Evolutionary conservation across 2,797 vertebrate species (phyloP).

Genomic region (Heteromormyrus szaboi): DNA sequence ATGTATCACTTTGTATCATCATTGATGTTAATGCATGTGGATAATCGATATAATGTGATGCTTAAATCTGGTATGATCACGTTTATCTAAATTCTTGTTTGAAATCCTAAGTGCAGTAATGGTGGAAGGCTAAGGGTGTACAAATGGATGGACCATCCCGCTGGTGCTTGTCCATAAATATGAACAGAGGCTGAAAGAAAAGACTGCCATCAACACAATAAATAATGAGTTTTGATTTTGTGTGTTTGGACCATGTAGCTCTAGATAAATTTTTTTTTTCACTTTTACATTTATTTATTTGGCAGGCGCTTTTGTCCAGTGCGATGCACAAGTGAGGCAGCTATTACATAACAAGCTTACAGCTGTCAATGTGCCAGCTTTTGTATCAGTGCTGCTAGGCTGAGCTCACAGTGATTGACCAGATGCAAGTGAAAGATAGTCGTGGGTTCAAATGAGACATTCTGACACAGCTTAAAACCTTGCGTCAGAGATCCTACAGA

Average conservation of each 20-base stretch:
- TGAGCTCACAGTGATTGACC: not conserved
- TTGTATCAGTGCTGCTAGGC: not conserved
- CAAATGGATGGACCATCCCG: not conserved
- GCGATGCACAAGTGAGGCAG: not conserved
- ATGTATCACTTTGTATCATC: no score
- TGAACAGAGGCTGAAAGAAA: not conserved
- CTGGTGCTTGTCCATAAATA: not conserved
- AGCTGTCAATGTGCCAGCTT: not conserved
- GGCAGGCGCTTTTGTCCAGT: not conserved
- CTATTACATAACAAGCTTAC: not conserved
- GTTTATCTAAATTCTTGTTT: not conserved
- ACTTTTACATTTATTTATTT: not conserved
- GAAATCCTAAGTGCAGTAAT: not conserved
- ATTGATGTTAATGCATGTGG: conserved; percentile 1
- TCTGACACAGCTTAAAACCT: not conserved
- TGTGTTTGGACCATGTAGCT: not conserved
- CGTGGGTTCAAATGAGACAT: not conserved
- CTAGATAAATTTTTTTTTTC: not conserved
- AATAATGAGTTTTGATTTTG: not conserved
- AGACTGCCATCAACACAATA: not conserved
- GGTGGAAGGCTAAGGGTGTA: not conserved
- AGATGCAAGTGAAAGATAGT: not conserved
- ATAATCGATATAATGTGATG: not conserved
- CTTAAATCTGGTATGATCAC: not conserved
- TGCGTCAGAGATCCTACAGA: not conserved